Evolutionary conservation across 1,140 invertebrate genomes (phyloP).

Genomic region (Drosophila serrata): DNA sequence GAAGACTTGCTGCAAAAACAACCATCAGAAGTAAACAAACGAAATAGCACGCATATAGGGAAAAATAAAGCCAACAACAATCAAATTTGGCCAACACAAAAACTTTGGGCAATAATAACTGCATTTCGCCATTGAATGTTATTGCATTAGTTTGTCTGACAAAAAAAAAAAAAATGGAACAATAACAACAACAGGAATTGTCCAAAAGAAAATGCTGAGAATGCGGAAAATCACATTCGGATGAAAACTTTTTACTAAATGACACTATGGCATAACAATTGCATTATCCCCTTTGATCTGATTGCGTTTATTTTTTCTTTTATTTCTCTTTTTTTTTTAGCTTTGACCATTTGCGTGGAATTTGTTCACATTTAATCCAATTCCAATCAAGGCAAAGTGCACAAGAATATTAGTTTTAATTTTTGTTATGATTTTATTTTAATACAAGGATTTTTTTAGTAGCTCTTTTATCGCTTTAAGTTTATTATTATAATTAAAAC

Average conservation of each 20-base stretch:
- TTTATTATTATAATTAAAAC: not conserved
- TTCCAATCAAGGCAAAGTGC: constrained; percentile 7
- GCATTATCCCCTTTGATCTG: constrained; percentile 57
- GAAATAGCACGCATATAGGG: constrained; percentile 53
- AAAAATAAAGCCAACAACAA: constrained; percentile 53
- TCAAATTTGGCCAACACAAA: constrained; percentile 46
- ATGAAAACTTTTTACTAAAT: constrained; percentile 65
- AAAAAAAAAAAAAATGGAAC: not conserved
- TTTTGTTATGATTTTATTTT: not conserved
- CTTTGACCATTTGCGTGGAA: not conserved
- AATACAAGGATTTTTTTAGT: not conserved
- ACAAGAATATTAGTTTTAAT: not conserved
- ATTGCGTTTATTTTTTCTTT: constrained; percentile 22
- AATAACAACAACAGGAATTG: constrained; percentile 17
- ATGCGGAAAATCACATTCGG: constrained; percentile 51
- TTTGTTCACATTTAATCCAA: constrained; percentile 23
- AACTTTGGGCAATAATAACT: constrained; percentile 71
- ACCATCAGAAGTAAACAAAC: constrained; percentile 64
- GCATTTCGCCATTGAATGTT: constrained; percentile 77
- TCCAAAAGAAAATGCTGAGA: constrained; percentile 26
- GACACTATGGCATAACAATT: constrained; percentile 63
- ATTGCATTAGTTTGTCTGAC: constrained; percentile 72
- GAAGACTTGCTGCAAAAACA: constrained; percentile 60
- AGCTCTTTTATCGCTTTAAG: not conserved
- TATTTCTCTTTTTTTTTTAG: constrained; percentile 12